Percentiles rank a stretch among this genome's conserved stretches.
Conservation (phyloP, 2,888 invertebrate genomes). For the Cynaeus angustus region DNA sequence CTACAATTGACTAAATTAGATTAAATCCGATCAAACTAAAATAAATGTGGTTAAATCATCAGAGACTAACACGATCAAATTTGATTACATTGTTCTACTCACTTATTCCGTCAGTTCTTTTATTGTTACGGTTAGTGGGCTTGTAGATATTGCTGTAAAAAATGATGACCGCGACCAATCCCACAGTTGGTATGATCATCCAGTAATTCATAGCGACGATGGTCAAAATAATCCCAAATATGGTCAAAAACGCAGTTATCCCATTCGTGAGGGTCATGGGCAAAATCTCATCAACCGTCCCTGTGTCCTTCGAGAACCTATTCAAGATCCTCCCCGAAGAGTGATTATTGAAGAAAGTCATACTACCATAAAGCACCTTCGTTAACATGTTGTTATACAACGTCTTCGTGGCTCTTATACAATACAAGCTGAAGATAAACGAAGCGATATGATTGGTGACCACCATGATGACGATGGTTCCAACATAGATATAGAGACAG, state of each 20-base stretch:
- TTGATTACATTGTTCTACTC: constrained; percentile 1
- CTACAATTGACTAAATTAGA: no score
- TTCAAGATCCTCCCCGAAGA: constrained; percentile 10
- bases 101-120: constrained; percentile 14
- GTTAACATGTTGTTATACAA: not conserved
- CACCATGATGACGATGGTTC: not conserved
- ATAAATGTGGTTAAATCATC: not conserved
- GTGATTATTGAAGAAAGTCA: constrained; percentile 8
- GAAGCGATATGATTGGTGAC: not conserved
- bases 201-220: not conserved
- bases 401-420: not conserved
- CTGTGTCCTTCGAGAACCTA: not conserved
- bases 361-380: not conserved
- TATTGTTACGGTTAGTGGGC: not conserved
- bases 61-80: not conserved
- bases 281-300: not conserved
- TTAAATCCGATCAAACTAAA: no score
- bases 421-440: not conserved
- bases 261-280: not conserved
- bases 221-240: not conserved
- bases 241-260: not conserved
- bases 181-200: constrained; percentile 2
- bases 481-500: not conserved
- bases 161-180: not conserved
- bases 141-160: not conserved